Evolutionary conservation across 35 echinoderm and acorn worm genomes (phyloP), one percentile per base, ranked within the genome.

Genomic region (Lytechinus variegatus): DNA sequence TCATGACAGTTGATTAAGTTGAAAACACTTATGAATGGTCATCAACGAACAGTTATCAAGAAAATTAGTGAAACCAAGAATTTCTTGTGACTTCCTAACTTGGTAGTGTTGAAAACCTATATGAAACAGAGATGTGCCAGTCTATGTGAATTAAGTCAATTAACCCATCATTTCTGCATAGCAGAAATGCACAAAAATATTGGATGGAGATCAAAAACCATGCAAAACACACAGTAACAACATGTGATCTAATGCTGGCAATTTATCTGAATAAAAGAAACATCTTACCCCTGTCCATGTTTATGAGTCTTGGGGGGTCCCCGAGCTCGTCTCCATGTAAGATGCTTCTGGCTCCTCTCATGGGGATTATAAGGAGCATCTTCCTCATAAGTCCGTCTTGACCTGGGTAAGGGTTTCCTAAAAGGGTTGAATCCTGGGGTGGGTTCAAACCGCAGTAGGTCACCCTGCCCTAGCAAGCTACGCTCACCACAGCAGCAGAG

Each of bases 401-500:
- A 95, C 61, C 95, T 95, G 8, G 95, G 95, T 19, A 94, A 33
- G 21, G 95, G 13, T 92, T 97, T 99, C 94, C 89, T 97, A 79
- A 98, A 99, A 14, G 98, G 97, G 91, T 99, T 99, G 94, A 99
- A 99, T 33, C 98, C 98, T 54, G 98, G 98, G 55, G 98, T 98
- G 14, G 98, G 95, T 79, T 99, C 98, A 97, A 99, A 99, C n/a
- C 96, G 94, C 91, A 99, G 96, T 16, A 99, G 97, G 93, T 99
- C 98, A 29, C 98, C 98, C 92, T 99, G 98, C 27, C 98, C 98
- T 3, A 98, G 95, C 19, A 98, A 96, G 94, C 98, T 99, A 44
- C 97, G 97, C 86, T 99, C 98, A 87, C 98, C 98, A 92, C 98
- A 99, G 92, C 98, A 99, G 94, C 98, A 99, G 12, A 99, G 97